phyloP scores from a whole-genome alignment of 2,888 invertebrate species.

The Phengaris alcon region DNA sequence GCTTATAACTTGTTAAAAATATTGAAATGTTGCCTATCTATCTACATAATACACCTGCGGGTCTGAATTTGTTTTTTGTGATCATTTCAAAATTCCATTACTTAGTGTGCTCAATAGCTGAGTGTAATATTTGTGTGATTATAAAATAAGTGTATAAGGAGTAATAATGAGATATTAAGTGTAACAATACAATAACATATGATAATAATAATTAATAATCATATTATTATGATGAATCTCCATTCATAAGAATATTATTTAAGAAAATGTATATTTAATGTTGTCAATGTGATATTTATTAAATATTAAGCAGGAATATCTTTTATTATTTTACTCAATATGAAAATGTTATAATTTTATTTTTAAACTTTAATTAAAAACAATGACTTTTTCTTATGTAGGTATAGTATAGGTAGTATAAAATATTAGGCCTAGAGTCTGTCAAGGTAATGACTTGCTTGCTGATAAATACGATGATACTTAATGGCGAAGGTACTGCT shows the following conservation, averaged over 20 bases:
- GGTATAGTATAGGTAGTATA: no score
- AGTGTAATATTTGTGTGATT: not conserved
- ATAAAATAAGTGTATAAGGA: not conserved
- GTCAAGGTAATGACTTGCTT: no score
- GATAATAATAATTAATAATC: not conserved
- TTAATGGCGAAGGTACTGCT: no score
- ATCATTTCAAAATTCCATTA: not conserved
- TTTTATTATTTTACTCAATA: not conserved
- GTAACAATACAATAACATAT: not conserved
- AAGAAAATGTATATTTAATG: slow-evolving; percentile 9
- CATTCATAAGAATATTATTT: not conserved
- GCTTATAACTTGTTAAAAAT: not conserved
- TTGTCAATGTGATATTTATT: slow-evolving; percentile 24
- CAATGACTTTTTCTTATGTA: no score
- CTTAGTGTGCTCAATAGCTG: not conserved
- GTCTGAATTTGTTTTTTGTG: not conserved
- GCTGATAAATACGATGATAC: no score
- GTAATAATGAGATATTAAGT: not conserved
- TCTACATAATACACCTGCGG: not conserved
- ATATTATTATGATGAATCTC: slow-evolving; percentile 15
- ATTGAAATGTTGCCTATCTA: not conserved
- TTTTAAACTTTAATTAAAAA: no score
- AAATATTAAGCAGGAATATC: slow-evolving; percentile 13
- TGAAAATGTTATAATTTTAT: no score
- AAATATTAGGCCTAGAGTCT: no score